These are phyloP conservation scores for Melanotus villosus DNA, from an alignment of 2,888 invertebrate species.

Conservation along the genomic window DNA sequence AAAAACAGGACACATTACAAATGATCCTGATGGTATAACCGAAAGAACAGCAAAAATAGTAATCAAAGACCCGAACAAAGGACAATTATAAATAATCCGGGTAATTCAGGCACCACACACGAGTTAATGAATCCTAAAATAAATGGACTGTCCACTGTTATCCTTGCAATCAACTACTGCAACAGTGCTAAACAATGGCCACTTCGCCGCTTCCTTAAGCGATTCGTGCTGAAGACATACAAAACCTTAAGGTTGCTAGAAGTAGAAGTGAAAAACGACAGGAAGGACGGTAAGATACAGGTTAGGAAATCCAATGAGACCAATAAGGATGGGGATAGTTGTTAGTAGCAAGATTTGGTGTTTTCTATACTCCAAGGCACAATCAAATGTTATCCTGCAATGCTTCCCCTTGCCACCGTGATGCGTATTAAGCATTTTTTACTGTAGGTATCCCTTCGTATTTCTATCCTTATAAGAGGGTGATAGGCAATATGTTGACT, in stretches of 20 bases:
- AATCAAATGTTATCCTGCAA: constrained; percentile 33
- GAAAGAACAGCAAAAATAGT: neutral
- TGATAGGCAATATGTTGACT: too few relatives aligned
- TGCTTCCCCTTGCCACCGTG: constrained; percentile 18
- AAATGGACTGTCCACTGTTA: constrained; percentile 38
- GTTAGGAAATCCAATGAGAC: too few relatives aligned
- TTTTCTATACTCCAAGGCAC: constrained; percentile 3
- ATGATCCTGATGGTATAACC: too few relatives aligned
- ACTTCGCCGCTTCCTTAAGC: constrained; percentile 30
- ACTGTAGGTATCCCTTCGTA: neutral
- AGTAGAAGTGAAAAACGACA: constrained; percentile 9
- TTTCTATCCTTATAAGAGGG: neutral
- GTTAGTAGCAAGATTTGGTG: neutral
- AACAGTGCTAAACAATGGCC: constrained; percentile 37
- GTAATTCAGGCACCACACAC: constrained; percentile 24
- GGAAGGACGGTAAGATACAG: too few relatives aligned
- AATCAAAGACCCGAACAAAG: neutral
- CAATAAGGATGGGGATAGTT: neutral
- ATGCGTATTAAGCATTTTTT: constrained; percentile 30
- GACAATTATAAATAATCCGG: constrained; percentile 8
- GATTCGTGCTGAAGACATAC: constrained; percentile 24
- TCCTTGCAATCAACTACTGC: constrained; percentile 30
- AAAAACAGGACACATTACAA: too few relatives aligned
- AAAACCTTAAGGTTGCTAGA: constrained; percentile 1
- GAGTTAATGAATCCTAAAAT: constrained; percentile 35